Percentiles rank a stretch among this genome's conserved stretches.
Evolutionary conservation across 1,140 invertebrate genomes (phyloP).

Genomic region (Penaeus chinensis): DNA sequence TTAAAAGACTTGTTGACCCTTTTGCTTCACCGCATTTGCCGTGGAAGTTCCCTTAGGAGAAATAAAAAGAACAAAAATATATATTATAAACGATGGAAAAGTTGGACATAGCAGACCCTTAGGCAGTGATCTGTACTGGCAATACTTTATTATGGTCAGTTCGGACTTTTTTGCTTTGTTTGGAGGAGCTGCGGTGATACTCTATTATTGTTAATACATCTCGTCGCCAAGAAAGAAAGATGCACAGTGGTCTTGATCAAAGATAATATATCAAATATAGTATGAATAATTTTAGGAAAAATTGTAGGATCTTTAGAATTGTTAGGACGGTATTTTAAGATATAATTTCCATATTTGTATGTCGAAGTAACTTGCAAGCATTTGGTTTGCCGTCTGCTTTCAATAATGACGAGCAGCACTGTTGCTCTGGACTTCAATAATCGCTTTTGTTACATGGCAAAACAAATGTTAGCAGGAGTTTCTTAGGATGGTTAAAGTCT

Average conservation of each 20-base stretch:
- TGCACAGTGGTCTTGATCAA: conserved; percentile 59
- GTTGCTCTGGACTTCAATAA: conserved; percentile 54
- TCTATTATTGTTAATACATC: conserved; percentile 54
- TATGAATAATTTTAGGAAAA: conserved; percentile 60
- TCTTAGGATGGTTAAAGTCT: conserved; percentile 59
- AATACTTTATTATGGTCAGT: conserved; percentile 53
- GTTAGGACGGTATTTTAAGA: conserved; percentile 61
- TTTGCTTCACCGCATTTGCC: conserved; percentile 10
- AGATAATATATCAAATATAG: conserved; percentile 61
- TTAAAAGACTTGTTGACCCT: conserved; percentile 4
- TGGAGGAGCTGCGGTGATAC: conserved; percentile 53
- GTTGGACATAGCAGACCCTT: conserved; percentile 45
- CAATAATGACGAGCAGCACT: conserved; percentile 43
- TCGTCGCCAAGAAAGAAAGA: conserved; percentile 53
- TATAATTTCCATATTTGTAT: conserved; percentile 61
- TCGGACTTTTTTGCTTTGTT: conserved; percentile 49
- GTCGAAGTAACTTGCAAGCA: conserved; percentile 58
- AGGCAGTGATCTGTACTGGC: conserved; percentile 46
- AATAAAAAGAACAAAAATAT: conserved; percentile 1
- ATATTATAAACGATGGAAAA: conserved; percentile 22
- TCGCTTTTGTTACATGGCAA: conserved; percentile 59
- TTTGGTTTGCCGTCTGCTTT: conserved; percentile 60
- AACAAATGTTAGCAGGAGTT: conserved; percentile 60
- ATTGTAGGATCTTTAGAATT: conserved; percentile 58
- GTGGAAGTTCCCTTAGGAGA: not conserved